Evolutionary conservation across 2,797 vertebrate species (phyloP), one percentile per base, ranked within the genome.

Genomic region (Pangasius sanitwongsei): DNA sequence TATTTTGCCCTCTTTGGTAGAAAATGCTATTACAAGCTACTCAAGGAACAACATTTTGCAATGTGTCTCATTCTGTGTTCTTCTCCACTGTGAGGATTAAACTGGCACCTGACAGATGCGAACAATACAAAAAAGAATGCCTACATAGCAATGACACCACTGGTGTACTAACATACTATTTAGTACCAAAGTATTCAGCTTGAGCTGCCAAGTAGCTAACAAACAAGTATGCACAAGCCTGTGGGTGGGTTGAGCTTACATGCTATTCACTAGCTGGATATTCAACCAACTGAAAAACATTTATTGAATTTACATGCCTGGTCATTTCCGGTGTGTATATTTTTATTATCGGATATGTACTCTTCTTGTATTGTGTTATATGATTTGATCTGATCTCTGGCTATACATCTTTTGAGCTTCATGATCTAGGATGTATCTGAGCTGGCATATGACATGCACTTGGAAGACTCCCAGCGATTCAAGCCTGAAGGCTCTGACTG

Each of bases 171-270:
- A 8, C 25, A 77, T 16, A 16, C 74, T 77, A 77, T n/a, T 50
- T 50, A n/a, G 25, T 53, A 53, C 48, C n/a, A 2, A 77, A 77
- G 5, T 50, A 50, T 53, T 2, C 44, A 37, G 20, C 55, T 13
- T 59, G 55, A 81, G 31, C 59, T 81, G 16, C 31, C 55, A 34
- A 37, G 55, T 37, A 37, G 16, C n/a, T 55, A 59, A 12, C 25
- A n/a, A 77, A 50, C 53, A 81, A 81, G 50, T 34, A 23, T 59
- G 78, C 53, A 81, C 78, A 81, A 23, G 53, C 78, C 31, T 37
- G 9, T 81, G 16, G n/a, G 9, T 81, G n/a, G n/a, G 15, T 80
- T 53, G 16, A 11, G 77, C n/a, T 31, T 57, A 9, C 50, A 31
- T 2, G 8, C 28, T 53, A 8, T 18, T 53, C 28, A n/a, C 48